These are phyloP conservation scores for Eubasilissa regina DNA, from an alignment of 1,140 invertebrate species.

Conservation along the genomic window DNA sequence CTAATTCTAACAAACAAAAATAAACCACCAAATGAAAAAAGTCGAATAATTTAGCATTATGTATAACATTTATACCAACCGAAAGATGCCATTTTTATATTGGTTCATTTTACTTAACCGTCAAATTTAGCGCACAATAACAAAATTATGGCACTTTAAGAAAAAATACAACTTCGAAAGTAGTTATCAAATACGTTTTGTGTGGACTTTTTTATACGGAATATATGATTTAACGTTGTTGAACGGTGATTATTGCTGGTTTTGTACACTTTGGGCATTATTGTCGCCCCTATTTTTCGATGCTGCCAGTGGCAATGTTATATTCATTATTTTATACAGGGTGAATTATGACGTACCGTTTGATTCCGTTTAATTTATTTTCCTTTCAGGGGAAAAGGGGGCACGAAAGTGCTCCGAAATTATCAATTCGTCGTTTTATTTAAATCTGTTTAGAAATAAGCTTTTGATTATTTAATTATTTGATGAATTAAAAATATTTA, in stretches of 20 bases:
- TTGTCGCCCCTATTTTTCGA: conserved; percentile 25
- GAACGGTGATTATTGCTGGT: background rate
- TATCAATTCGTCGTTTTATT: conserved; percentile 43
- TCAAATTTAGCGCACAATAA: background rate
- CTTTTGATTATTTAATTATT: background rate
- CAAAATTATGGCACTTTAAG: background rate
- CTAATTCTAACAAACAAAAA: background rate
- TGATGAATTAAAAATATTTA: too few relatives aligned
- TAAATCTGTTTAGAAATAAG: background rate
- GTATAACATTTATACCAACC: background rate
- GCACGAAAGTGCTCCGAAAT: conserved; percentile 1
- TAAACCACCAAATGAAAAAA: background rate
- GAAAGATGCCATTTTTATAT: background rate
- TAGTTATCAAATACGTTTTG: background rate
- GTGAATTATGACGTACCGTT: conserved; percentile 55
- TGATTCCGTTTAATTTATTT: conserved; percentile 56
- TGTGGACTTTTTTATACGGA: background rate
- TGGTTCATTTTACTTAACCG: background rate
- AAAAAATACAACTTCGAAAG: background rate
- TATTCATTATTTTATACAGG: conserved; percentile 43
- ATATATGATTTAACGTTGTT: background rate
- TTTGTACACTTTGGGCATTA: conserved; percentile 10
- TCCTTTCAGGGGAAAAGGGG: conserved; percentile 38
- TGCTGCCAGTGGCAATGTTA: conserved; percentile 38
- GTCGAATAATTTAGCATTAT: background rate